These are phyloP conservation scores for Percopsis transmontana DNA, from an alignment of 2,113 vertebrate species.

Conservation along the genomic window DNA sequence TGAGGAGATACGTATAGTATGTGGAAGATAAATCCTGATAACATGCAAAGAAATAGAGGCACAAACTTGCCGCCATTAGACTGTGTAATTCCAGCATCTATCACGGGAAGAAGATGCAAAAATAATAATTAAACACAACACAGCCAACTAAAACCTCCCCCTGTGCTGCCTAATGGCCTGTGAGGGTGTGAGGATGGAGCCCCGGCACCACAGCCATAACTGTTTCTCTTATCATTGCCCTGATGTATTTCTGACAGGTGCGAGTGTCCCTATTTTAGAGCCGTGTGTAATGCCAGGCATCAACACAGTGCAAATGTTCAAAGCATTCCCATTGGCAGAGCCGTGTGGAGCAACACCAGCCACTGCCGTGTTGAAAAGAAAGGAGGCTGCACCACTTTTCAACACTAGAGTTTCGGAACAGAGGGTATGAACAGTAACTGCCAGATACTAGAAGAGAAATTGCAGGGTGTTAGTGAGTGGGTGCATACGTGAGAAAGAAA, in stretches of 20 bases:
- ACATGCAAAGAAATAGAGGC: too few relatives aligned
- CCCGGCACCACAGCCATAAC: constrained; percentile 36
- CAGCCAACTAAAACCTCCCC: too few relatives aligned
- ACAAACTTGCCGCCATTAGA: neutral
- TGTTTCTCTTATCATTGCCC: constrained; percentile 61
- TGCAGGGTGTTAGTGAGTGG: constrained; percentile 18
- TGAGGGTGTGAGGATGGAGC: constrained; percentile 32
- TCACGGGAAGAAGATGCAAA: neutral
- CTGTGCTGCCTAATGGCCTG: constrained; percentile 13
- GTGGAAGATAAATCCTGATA: too few relatives aligned
- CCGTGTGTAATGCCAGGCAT: constrained; percentile 28
- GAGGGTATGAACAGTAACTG: neutral
- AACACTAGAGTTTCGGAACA: constrained; percentile 9
- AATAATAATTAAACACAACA: neutral
- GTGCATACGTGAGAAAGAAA: neutral
- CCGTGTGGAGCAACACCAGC: constrained; percentile 30
- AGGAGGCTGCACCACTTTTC: constrained; percentile 46
- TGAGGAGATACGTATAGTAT: too few relatives aligned
- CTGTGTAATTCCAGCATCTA: constrained; percentile 7
- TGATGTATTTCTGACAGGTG: constrained; percentile 70
- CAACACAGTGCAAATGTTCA: constrained; percentile 43
- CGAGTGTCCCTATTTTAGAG: constrained; percentile 44
- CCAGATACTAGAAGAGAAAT: neutral
- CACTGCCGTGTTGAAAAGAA: constrained; percentile 53
- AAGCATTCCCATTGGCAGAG: constrained; percentile 29